These are phyloP conservation scores for Condylostylus longicornis DNA, from an alignment of 1,140 invertebrate genomes.

Conservation along the genomic window DNA sequence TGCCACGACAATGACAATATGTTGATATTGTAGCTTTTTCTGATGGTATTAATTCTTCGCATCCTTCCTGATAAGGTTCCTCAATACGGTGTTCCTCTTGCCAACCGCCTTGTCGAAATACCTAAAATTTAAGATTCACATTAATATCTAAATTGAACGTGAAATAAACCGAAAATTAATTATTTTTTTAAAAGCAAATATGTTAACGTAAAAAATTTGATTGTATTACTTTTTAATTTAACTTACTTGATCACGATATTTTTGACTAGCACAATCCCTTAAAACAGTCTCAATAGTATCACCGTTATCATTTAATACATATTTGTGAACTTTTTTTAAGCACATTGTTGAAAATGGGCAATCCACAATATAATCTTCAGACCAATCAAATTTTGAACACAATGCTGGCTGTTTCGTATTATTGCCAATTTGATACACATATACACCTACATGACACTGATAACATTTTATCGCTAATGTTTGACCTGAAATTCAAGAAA, in stretches of 20 bases:
- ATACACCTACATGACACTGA: conserved; percentile 45
- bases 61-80: conserved; percentile 51
- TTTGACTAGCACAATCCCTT: conserved; percentile 58
- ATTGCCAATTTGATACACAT: conserved; percentile 18
- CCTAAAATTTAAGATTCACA: conserved; percentile 12
- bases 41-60: conserved; percentile 37
- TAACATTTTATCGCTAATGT: conserved; percentile 38
- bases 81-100: conserved; percentile 40
- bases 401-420: conserved; percentile 36
- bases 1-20: conserved; percentile 51
- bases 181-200: background rate
- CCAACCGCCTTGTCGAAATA: conserved; percentile 44
- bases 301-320: conserved; percentile 47
- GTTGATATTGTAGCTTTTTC: conserved; percentile 35
- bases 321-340: conserved; percentile 50
- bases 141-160: background rate
- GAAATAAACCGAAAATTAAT: background rate
- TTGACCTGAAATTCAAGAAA: conserved; percentile 15
- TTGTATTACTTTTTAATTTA: background rate
- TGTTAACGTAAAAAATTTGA: background rate
- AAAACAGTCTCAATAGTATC: conserved; percentile 45
- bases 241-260: conserved; percentile 38
- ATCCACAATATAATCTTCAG: conserved; percentile 46
- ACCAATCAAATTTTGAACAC: conserved; percentile 56
- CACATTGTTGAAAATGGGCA: conserved; percentile 70